A percentile compares a stretch with the other conserved stretches of the same genome.
Evolutionary conservation across 2,888 invertebrate genomes (phyloP).

Genomic region (Homarus gammarus): DNA sequence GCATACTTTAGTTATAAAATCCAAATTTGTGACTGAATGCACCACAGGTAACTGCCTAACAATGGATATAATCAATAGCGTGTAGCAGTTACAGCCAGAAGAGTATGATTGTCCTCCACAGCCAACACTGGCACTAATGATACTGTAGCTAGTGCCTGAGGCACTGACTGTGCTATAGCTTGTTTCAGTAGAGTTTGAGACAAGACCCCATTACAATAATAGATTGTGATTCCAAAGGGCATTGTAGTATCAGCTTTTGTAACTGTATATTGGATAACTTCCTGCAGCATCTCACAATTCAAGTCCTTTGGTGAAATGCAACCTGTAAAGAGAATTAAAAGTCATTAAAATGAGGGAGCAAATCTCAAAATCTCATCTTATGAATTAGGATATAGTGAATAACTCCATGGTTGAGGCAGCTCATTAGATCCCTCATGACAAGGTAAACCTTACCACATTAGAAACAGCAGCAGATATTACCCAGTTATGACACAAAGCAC

Average conservation of each 20-base stretch:
- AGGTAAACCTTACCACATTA: too few relatives aligned
- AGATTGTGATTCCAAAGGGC: constrained; percentile 51
- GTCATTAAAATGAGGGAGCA: not conserved
- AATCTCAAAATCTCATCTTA: too few relatives aligned
- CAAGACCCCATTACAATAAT: constrained; percentile 47
- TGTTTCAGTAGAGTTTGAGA: constrained; percentile 45
- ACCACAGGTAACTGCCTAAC: not conserved
- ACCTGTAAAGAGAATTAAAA: constrained; percentile 41
- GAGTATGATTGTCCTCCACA: constrained; percentile 56
- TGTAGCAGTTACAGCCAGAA: constrained; percentile 47
- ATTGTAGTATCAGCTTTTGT: constrained; percentile 51
- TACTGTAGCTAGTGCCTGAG: constrained; percentile 12
- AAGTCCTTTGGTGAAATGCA: constrained; percentile 55
- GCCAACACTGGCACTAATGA: constrained; percentile 68
- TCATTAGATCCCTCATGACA: not conserved
- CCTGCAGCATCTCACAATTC: constrained; percentile 48
- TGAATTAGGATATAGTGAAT: too few relatives aligned
- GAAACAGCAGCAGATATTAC: too few relatives aligned
- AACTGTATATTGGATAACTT: constrained; percentile 56
- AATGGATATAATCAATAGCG: constrained; percentile 30
- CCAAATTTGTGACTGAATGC: not conserved
- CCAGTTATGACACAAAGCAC: too few relatives aligned
- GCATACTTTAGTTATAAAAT: not conserved
- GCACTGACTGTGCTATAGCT: constrained; percentile 31
- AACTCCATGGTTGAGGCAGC: too few relatives aligned